Conservation (phyloP, 1,140 invertebrate species). For the Brachionus rotundiformis region DNA sequence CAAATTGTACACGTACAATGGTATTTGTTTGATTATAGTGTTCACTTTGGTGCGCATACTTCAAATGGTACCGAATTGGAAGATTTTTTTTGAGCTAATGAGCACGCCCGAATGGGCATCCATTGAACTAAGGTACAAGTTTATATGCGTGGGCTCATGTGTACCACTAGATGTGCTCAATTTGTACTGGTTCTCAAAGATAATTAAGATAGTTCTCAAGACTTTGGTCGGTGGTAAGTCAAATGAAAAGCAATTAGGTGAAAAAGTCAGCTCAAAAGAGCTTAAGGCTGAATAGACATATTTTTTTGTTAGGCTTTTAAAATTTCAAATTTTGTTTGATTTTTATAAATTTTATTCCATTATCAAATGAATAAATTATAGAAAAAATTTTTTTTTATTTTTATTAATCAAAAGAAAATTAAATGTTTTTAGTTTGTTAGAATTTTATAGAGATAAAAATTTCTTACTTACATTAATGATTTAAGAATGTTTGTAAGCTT, state of each 20-base stretch:
- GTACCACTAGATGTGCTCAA: constrained; percentile 28
- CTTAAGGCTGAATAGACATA: background rate
- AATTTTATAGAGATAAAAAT: no score
- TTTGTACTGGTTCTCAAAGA: constrained; percentile 45
- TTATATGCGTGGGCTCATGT: constrained; percentile 29
- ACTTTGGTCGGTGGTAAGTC: background rate
- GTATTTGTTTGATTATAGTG: background rate
- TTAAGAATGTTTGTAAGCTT: no score
- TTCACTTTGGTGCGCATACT: constrained; percentile 37
- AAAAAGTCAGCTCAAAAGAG: background rate
- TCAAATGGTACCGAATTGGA: constrained; percentile 42
- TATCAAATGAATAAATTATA: background rate
- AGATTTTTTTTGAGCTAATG: constrained; percentile 23
- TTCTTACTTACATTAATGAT: no score
- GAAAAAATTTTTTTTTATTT: background rate
- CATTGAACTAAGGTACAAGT: constrained; percentile 15
- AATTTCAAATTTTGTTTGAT: background rate
- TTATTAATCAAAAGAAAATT: background rate
- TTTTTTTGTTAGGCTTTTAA: constrained; percentile 8
- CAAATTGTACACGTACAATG: constrained; percentile 31
- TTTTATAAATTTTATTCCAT: background rate
- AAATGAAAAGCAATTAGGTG: background rate
- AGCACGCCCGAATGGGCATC: constrained; percentile 29
- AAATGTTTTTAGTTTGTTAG: no score
- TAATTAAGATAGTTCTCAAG: constrained; percentile 10